Percentiles rank a stretch among this genome's conserved stretches.
Evolutionary conservation across 2,797 vertebrate genomes (phyloP).

Genomic region (Potorous gilbertii): DNA sequence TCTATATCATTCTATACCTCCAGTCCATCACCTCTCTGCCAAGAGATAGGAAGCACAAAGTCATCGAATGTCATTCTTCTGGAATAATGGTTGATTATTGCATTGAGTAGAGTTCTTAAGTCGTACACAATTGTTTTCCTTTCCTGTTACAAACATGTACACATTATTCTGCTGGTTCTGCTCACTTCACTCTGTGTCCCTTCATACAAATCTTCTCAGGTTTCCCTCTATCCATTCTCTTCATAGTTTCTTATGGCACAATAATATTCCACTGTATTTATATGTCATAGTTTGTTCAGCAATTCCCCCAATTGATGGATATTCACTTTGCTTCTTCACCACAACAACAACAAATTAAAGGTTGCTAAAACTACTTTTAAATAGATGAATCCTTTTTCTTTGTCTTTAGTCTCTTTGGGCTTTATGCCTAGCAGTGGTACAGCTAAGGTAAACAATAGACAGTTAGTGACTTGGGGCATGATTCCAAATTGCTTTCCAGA

Average conservation of each 20-base stretch:
- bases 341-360: too few relatives aligned
- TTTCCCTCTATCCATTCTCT: too few relatives aligned
- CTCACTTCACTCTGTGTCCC: too few relatives aligned
- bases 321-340: too few relatives aligned
- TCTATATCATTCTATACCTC: neutral
- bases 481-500: too few relatives aligned
- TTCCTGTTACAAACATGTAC: neutral
- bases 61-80: neutral
- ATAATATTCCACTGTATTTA: too few relatives aligned
- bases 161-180: neutral
- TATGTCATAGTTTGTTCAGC: too few relatives aligned
- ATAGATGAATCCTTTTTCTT: neutral
- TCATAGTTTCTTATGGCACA: too few relatives aligned
- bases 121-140: neutral
- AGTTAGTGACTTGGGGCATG: neutral
- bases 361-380: neutral
- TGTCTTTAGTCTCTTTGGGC: neutral
- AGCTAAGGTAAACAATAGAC: neutral
- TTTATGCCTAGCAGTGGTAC: neutral
- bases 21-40: neutral
- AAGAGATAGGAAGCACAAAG: neutral
- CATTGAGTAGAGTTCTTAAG: neutral
- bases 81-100: neutral
- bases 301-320: neutral
- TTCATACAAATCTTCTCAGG: too few relatives aligned